phyloP scores from a whole-genome alignment of 2,797 vertebrate genomes.

The Anisognathus igniventris region DNA sequence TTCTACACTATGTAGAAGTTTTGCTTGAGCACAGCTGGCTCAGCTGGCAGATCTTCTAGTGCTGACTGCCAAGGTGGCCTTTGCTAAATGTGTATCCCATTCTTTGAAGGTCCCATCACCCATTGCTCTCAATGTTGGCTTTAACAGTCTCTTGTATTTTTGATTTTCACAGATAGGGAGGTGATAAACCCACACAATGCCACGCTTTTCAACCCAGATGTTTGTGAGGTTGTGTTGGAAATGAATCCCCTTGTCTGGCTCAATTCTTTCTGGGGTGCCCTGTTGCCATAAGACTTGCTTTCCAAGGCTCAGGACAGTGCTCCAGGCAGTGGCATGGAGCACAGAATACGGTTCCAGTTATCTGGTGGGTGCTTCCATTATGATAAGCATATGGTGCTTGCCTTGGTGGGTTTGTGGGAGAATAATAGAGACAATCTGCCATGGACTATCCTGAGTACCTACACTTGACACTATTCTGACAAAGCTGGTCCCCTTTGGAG shows the following conservation, averaged over 20 bases:
- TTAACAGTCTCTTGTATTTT: neutral
- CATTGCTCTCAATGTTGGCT: neutral
- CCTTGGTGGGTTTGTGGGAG: neutral
- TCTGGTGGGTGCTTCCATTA: neutral
- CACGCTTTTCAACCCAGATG: neutral
- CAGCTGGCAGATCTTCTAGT: neutral
- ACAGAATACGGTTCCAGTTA: fast-evolving
- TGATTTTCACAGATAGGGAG: neutral
- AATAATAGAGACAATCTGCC: neutral
- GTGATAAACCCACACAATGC: neutral
- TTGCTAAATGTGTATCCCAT: neutral
- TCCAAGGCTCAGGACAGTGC: neutral
- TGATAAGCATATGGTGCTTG: neutral
- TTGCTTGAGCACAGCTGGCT: neutral
- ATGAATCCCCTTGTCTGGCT: neutral
- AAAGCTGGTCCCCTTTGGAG: neutral
- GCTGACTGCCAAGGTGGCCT: neutral
- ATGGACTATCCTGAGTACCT: neutral
- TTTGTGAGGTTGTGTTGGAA: neutral
- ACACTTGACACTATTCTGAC: neutral
- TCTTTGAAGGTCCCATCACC: neutral
- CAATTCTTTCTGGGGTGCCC: neutral
- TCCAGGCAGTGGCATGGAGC: neutral
- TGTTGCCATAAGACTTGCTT: neutral
- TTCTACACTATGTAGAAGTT: neutral